These are phyloP conservation scores for Cotesia typhae DNA, from an alignment of 1,140 invertebrate genomes.

Conservation along the genomic window DNA sequence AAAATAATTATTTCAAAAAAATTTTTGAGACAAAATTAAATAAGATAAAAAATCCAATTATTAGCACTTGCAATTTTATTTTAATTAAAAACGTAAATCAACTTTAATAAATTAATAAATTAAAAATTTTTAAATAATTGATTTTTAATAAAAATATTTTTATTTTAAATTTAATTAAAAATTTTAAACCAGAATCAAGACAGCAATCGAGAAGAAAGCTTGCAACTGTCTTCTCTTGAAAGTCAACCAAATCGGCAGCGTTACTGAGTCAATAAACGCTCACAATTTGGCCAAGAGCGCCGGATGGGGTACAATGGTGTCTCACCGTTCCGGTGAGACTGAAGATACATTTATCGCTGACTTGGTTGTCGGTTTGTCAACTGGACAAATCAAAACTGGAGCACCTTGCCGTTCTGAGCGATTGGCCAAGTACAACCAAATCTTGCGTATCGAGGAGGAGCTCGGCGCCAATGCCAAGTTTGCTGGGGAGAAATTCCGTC, in stretches of 20 bases:
- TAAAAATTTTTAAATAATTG: conserved; percentile 57
- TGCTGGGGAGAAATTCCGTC: conserved; percentile 95
- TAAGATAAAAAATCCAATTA: not conserved
- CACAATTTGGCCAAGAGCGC: conserved; percentile 92
- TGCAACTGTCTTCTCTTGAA: conserved; percentile 98
- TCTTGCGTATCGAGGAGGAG: conserved; percentile 98
- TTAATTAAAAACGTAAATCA: not conserved
- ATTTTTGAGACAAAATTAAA: conserved; percentile 41
- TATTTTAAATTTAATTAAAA: not conserved
- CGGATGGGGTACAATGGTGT: conserved; percentile 99
- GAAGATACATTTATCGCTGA: conserved; percentile 99
- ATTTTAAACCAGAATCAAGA: conserved; percentile 77
- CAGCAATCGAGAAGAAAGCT: conserved; percentile 96
- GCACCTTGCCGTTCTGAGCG: conserved; percentile 98
- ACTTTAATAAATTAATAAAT: no score
- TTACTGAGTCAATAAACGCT: conserved; percentile 97
- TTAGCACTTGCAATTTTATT: no score
- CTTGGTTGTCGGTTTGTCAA: conserved; percentile 94
- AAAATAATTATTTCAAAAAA: not conserved
- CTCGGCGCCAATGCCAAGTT: conserved; percentile 89
- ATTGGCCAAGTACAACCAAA: conserved; percentile 98
- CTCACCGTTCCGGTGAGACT: conserved; percentile 97
- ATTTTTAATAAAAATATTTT: no score
- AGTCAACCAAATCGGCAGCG: conserved; percentile 98
- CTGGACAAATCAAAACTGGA: conserved; percentile 99